These are phyloP conservation scores for Blastobasis adustella DNA, from an alignment of 2,888 invertebrate genomes.

Conservation along the genomic window DNA sequence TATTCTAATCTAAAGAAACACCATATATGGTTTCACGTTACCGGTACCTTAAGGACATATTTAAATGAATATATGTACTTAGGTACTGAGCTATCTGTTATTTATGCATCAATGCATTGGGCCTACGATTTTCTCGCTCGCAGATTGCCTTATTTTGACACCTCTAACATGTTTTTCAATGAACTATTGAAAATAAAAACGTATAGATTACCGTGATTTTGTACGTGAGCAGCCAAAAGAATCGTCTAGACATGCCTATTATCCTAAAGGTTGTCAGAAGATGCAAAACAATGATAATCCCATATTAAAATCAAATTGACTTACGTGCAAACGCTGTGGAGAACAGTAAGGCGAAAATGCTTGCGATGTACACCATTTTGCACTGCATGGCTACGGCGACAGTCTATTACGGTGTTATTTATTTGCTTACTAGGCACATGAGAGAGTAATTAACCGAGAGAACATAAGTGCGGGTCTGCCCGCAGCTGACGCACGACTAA, in stretches of 20 bases:
- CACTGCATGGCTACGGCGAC: slow-evolving; percentile 18
- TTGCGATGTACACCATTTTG: slow-evolving; percentile 13
- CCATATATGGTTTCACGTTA: neutral
- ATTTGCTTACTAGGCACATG: neutral
- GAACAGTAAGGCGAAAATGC: neutral
- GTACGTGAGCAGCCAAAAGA: no score
- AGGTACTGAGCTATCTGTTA: no score
- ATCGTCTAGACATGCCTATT: no score
- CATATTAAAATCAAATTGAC: no score
- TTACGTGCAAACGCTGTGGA: neutral
- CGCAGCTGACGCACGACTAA: slow-evolving; percentile 43
- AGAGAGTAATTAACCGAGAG: neutral
- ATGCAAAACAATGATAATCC: no score
- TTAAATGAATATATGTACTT: neutral
- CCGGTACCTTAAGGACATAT: neutral
- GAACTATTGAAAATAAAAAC: no score
- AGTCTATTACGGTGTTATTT: slow-evolving; percentile 24
- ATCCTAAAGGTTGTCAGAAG: no score
- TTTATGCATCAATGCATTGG: no score
- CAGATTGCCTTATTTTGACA: no score
- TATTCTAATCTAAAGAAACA: neutral
- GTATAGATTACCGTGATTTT: no score
- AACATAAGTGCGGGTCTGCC: slow-evolving; percentile 15
- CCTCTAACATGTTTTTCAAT: no score
- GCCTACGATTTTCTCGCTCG: no score